These are phyloP conservation scores for Apolygus lucorum DNA, from an alignment of 1,140 invertebrate species.

Conservation along the genomic window DNA sequence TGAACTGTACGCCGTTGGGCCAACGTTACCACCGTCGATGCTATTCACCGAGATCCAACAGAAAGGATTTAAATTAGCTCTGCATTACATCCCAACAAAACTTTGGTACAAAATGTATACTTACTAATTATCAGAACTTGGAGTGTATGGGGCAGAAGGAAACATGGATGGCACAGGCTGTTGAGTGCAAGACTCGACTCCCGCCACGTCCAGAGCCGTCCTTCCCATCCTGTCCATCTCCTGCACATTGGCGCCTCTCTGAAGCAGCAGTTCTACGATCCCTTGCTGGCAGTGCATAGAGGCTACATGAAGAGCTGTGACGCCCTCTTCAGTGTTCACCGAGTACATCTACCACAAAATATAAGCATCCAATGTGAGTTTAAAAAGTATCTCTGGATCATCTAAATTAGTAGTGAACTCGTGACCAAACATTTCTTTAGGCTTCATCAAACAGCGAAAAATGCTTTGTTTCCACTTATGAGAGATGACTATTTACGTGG, in stretches of 20 bases:
- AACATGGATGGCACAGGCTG: neutral
- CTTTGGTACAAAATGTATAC: too few relatives aligned
- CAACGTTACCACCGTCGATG: neutral
- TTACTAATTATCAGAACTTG: too few relatives aligned
- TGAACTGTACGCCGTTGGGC: neutral
- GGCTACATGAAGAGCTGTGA: conserved; percentile 44
- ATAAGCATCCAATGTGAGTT: neutral
- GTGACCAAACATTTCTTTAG: too few relatives aligned
- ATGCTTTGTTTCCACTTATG: too few relatives aligned
- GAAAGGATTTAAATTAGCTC: too few relatives aligned
- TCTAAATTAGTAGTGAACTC: too few relatives aligned
- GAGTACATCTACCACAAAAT: neutral
- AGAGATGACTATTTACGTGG: too few relatives aligned
- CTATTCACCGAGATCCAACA: too few relatives aligned
- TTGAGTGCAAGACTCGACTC: conserved; percentile 27
- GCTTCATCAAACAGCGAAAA: too few relatives aligned
- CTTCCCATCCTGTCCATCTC: conserved; percentile 39
- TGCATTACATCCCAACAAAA: too few relatives aligned
- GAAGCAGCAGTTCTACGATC: conserved; percentile 41
- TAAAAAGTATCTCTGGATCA: too few relatives aligned
- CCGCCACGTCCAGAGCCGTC: conserved; percentile 44
- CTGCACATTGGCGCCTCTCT: conserved; percentile 41
- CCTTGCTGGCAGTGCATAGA: conserved; percentile 39
- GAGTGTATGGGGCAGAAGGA: neutral
- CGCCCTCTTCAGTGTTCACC: conserved; percentile 16